Evolutionary conservation across 2,797 vertebrate genomes (phyloP), one percentile per base, ranked within the genome.

Genomic region (Falco columbarius): DNA sequence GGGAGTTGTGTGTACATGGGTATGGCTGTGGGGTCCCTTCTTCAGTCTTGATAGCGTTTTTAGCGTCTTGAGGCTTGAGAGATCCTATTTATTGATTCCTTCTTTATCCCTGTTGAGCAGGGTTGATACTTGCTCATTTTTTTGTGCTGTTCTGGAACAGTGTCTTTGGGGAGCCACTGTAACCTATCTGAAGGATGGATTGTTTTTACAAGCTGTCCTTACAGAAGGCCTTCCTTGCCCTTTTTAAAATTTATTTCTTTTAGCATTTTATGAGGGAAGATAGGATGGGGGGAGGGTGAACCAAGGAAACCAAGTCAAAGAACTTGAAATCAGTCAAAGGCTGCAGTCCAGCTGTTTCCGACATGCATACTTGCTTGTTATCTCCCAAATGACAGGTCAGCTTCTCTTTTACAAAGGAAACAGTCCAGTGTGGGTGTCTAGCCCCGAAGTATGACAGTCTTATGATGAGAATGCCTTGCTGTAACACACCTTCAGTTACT

Each of bases 131-230:
- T 66, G 36, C 10, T 92, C 40, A n/a, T 38, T 38, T 44, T 44
- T 81, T 36, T 55, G 29, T 56, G 68, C 46, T 76, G 20, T 38
- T 76, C 59, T 86, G 74, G 34, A 86, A 1, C 21, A 34, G 27
- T 26, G 40, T 73, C 42, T 91, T 47, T 12, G 54, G 63, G n/a
- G 12, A 83, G 20, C 30, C 26, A 14, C 29, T 58, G 27, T 5
- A 72, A 58, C 38, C 22, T 56, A 4, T 68, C 36, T 86, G 66
- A 18, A 63, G 34, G 54, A 63, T 12, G 66, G 71, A 49, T 82
- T 89, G 52, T 77, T 93, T 94, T 92, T 61, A 87, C 18, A 70
- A 91, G 26, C 47, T 92, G 21, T 76, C 29, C 26, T 89, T 81
- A 38, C 8, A 47, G 27, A 38, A 92, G 81, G 14, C 32, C 36